Conservation (phyloP, 2,888 invertebrate species). For the Cataglyphis livida region DNA sequence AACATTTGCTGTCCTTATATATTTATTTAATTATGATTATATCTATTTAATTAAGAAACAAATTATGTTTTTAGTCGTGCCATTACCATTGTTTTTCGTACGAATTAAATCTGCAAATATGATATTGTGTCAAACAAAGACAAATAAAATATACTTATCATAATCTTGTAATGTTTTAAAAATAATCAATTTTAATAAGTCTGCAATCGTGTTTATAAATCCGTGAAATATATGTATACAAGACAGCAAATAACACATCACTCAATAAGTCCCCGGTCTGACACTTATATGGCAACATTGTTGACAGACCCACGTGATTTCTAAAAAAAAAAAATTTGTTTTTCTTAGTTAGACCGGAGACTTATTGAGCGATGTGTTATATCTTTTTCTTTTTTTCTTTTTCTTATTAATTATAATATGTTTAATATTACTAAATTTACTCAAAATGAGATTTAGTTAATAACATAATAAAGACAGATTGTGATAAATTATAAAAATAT, state of each 20-base stretch:
- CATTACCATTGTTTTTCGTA: conserved; percentile 4
- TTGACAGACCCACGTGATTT: too few relatives aligned
- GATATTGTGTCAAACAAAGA: conserved; percentile 27
- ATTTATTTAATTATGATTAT: neutral
- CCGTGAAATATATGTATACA: neutral
- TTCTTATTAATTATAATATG: conserved; percentile 19
- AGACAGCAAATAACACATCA: neutral
- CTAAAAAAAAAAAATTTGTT: too few relatives aligned
- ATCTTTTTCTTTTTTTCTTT: neutral
- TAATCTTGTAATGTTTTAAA: conserved; percentile 1
- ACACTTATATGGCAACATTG: too few relatives aligned
- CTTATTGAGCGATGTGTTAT: too few relatives aligned
- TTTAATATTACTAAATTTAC: neutral
- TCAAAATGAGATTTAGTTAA: neutral
- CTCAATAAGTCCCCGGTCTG: too few relatives aligned
- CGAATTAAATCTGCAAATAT: conserved; percentile 11
- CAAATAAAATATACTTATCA: conserved; percentile 15
- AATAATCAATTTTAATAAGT: conserved; percentile 25
- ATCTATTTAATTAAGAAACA: conserved; percentile 18
- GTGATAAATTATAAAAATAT: neutral
- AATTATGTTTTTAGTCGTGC: conserved; percentile 3
- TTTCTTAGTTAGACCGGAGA: too few relatives aligned
- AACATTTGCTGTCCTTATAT: neutral
- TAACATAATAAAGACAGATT: neutral
- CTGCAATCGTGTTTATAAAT: conserved; percentile 27